Conservation (phyloP, 2,888 invertebrate species). For the Aspidiotus rigidus region DNA sequence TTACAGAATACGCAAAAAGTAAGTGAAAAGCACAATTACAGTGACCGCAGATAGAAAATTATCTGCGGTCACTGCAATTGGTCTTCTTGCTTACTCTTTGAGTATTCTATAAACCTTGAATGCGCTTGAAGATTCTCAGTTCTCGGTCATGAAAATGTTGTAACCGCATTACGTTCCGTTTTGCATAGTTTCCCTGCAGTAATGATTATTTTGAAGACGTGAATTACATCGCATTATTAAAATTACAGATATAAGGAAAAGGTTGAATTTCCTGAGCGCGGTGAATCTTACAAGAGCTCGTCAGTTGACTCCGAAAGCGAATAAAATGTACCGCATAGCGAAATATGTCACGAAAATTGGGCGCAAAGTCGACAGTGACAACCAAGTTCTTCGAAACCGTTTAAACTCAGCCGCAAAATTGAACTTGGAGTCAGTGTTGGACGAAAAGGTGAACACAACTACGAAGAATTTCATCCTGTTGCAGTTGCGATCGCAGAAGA, state of each 20-base stretch:
- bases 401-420: neutral
- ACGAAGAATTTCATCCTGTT: neutral
- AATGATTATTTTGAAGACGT: no score
- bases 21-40: no score
- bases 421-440: neutral
- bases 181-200: no score
- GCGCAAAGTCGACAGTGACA: neutral
- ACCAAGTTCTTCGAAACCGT: neutral
- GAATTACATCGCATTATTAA: neutral
- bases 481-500: conserved; percentile 1
- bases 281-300: neutral
- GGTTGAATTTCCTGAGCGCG: neutral
- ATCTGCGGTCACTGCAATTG: no score
- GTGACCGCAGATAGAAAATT: no score
- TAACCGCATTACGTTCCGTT: no score
- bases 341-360: neutral
- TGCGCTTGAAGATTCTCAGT: no score
- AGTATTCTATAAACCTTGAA: no score
- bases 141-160: no score
- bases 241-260: neutral
- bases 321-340: neutral
- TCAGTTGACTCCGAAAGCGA: neutral
- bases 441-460: neutral
- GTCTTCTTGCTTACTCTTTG: no score
- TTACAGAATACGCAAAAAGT: no score